A percentile compares a stretch with the other conserved stretches of the same genome.
These are phyloP conservation scores for Antitype chi DNA, from an alignment of 2,888 invertebrate genomes.

Conservation along the genomic window DNA sequence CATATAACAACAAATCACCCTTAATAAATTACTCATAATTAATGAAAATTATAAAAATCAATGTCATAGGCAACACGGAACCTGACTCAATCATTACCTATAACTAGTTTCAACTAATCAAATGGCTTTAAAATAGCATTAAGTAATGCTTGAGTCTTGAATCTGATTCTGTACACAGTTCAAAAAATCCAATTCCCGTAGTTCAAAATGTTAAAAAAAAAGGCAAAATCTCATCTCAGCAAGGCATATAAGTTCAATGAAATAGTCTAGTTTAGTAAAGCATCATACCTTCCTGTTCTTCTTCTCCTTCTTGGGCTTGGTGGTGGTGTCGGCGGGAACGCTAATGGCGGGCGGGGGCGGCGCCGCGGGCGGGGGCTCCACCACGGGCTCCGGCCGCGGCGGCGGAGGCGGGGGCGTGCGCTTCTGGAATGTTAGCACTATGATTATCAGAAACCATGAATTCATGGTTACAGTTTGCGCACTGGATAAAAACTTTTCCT, in stretches of 20 bases:
- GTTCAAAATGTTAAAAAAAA: background rate
- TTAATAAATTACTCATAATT: background rate
- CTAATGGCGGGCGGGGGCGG: constrained; percentile 72
- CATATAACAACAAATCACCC: background rate
- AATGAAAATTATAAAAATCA: background rate
- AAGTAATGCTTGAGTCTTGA: background rate
- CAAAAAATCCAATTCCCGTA: background rate
- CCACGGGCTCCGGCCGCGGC: constrained; percentile 68
- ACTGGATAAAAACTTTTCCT: too few relatives aligned
- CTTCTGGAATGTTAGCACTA: constrained; percentile 68
- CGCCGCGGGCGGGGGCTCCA: constrained; percentile 72
- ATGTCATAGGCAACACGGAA: background rate
- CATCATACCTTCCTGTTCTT: constrained; percentile 84
- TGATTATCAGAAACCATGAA: background rate
- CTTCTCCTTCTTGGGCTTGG: constrained; percentile 86
- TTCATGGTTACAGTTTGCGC: too few relatives aligned
- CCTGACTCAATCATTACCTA: background rate
- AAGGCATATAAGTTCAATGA: background rate
- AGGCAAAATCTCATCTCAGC: background rate
- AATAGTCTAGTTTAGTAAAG: background rate
- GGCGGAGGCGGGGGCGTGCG: constrained; percentile 72
- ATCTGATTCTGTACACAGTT: background rate
- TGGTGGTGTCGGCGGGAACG: constrained; percentile 56
- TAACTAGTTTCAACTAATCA: background rate
- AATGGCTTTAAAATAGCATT: background rate